Evolutionary conservation across 2,113 vertebrate species (phyloP).

Genomic region (Trachemys scripta): DNA sequence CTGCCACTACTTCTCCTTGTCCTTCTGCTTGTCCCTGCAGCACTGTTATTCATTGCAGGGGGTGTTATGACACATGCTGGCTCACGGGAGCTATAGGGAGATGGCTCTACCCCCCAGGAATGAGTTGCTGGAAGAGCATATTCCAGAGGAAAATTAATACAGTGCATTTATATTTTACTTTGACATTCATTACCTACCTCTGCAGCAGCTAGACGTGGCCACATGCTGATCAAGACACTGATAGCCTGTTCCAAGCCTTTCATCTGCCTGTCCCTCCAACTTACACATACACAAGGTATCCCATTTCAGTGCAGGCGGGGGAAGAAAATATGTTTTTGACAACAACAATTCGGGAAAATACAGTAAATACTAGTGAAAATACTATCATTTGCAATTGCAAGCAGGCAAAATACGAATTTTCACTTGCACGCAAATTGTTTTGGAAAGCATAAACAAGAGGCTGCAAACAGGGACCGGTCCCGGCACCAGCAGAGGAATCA

Average conservation of each 20-base stretch:
- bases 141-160: background rate
- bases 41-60: background rate
- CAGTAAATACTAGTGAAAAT: background rate
- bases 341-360: background rate
- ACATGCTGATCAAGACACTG: background rate
- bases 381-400: background rate
- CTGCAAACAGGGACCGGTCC: background rate
- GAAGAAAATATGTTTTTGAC: background rate
- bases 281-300: background rate
- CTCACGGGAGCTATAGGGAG: background rate
- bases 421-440: background rate
- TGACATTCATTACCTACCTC: background rate
- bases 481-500: too few relatives aligned
- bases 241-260: background rate
- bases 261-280: background rate
- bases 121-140: background rate
- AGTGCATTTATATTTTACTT: background rate
- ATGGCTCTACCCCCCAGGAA: background rate
- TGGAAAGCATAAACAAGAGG: background rate
- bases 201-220: fast-evolving
- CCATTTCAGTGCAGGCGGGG: background rate
- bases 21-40: background rate
- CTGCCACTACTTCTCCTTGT: background rate
- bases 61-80: fast-evolving
- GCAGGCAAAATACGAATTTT: background rate